Evolutionary conservation across 2,113 vertebrate species (phyloP).

Genomic region (Phocoena sinus): DNA sequence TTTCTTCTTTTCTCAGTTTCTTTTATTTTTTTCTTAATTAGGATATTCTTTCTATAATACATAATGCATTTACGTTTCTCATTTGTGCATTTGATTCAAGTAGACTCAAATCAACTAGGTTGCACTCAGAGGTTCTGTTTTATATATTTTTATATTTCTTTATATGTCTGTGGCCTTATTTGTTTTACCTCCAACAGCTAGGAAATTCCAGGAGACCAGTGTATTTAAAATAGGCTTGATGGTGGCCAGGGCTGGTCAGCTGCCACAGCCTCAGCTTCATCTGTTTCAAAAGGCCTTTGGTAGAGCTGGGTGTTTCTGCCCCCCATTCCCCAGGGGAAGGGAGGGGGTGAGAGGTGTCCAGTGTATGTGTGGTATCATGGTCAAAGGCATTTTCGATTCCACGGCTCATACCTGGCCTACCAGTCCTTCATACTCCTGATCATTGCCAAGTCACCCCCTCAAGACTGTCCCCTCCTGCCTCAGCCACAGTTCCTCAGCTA

Average conservation of each 20-base stretch:
- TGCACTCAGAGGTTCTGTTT: not conserved
- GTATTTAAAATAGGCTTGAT: not conserved
- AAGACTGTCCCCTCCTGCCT: not conserved
- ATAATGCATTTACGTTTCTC: not conserved
- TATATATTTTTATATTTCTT: not conserved
- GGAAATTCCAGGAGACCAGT: not conserved
- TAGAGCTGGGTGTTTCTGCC: not conserved
- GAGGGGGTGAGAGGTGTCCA: accelerated
- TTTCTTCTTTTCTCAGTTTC: not conserved
- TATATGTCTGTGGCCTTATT: not conserved
- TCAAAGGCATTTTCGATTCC: not conserved
- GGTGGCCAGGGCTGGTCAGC: too few species aligned
- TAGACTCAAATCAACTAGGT: not conserved
- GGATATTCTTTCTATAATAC: not conserved
- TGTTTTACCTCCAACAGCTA: not conserved
- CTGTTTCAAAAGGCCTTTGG: not conserved
- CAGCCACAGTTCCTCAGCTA: not conserved
- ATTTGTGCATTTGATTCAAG: not conserved
- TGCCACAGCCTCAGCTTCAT: not conserved
- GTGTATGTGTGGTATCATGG: accelerated
- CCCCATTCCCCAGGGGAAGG: not conserved
- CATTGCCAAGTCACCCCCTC: not conserved
- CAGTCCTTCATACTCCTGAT: not conserved
- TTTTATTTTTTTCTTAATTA: not conserved
- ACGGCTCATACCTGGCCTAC: not conserved